Evolutionary conservation across 37 sponge, comb jelly and placozoan species (phyloP), one percentile per base, ranked within the genome.

Genomic region (Hormiphora californensis): DNA sequence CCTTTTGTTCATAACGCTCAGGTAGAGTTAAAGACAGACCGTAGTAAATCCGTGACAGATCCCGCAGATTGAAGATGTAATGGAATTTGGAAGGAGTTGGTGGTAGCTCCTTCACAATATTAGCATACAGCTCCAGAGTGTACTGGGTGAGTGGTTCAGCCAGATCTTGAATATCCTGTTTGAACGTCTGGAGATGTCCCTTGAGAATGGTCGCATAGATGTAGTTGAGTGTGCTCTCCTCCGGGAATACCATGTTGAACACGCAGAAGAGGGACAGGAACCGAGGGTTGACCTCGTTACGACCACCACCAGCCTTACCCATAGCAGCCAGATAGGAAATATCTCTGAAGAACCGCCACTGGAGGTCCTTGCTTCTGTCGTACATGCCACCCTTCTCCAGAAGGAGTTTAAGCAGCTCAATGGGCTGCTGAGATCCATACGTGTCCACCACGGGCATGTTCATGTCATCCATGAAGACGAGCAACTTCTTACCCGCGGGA

Each of bases 41-140:
- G 33, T 97, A 95, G 89, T 94, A 94, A 89, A 94, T 93, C 3
- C 99, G 92, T 0, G 99, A 97, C 40, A 97, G 90, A 63, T 97
- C 99, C 37, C 99, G 87, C 43, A 97, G 89, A 81, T 97, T 94
- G 90, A 97, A 97, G 55, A 97, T 97, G 92, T 97, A 97, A 88
- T 97, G 99, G 89, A 97, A 97, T 85, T 94, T 97, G 69, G 95
- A 94, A 9, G 99, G 99, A 39, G 95, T 97, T 9, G 99, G 99
- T 25, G 95, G 99, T 5, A 97, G 91, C 73, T 94, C 95, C 36
- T 89, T 85, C 15, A 97, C 92, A 12, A 94, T 89, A 0, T 90
- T 85, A 63, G 91, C 63, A 85, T 97, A 97, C n/a, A 94, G 89
- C 54, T 93, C 91, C 87, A 97, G 89, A 32, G 99, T 97, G 12